These are phyloP conservation scores for Pseudochirops cupreus DNA, from an alignment of 2,797 vertebrate genomes.

Conservation along the genomic window DNA sequence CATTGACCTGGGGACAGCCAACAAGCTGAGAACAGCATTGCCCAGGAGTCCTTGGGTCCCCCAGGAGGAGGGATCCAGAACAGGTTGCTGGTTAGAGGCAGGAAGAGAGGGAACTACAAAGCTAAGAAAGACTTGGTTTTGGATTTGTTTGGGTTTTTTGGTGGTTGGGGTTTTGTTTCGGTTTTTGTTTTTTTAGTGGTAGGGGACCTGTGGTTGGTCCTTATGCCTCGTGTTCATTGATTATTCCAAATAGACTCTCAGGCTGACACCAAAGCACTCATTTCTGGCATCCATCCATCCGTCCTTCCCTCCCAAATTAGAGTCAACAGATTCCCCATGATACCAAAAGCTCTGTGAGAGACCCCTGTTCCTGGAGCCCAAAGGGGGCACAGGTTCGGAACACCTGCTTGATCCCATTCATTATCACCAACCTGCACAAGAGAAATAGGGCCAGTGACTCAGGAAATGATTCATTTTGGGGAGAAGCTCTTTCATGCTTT, in stretches of 20 bases:
- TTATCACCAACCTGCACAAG: neutral
- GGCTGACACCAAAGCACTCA: constrained; percentile 74
- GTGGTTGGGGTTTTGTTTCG: neutral
- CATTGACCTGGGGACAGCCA: neutral
- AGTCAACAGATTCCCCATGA: too few relatives aligned
- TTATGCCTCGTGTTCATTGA: neutral
- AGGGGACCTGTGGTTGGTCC: neutral
- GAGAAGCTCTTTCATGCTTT: neutral
- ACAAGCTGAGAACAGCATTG: neutral
- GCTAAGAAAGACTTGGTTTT: fast-evolving
- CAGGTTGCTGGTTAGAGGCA: neutral
- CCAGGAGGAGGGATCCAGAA: fast-evolving
- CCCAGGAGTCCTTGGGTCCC: neutral
- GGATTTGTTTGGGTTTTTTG: neutral
- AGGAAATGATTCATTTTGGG: neutral
- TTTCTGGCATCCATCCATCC: neutral
- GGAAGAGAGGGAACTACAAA: neutral
- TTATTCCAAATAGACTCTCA: constrained; percentile 49
- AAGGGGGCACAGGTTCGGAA: neutral
- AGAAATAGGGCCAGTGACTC: neutral
- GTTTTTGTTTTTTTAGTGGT: neutral
- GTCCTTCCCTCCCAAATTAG: neutral
- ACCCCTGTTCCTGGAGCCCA: neutral
- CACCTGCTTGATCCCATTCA: neutral
- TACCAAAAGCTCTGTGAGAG: neutral